These are phyloP conservation scores for Phylloscopus trochiloides DNA, from an alignment of 2,113 vertebrate species.

Conservation along the genomic window DNA sequence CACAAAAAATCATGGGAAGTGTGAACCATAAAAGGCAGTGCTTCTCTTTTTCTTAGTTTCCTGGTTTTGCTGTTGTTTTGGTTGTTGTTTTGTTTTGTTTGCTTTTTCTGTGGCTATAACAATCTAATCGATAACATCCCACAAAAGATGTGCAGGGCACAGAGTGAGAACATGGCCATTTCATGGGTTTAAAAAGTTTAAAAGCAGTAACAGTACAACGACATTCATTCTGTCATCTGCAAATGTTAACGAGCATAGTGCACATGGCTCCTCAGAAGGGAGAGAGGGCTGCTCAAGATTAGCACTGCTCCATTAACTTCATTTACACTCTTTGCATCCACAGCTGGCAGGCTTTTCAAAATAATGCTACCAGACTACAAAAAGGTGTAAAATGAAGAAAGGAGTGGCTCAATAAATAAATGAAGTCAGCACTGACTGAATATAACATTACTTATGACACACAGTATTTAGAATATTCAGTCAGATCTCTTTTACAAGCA, in stretches of 20 bases:
- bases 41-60: background rate
- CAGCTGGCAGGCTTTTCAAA: background rate
- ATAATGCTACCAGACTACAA: background rate
- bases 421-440: background rate
- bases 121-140: background rate
- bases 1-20: background rate
- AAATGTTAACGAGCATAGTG: background rate
- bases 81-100: too few relatives aligned
- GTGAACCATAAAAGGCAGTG: background rate
- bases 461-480: background rate
- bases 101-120: background rate
- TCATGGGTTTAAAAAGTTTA: background rate
- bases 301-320: background rate
- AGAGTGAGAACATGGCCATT: background rate
- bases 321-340: background rate
- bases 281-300: background rate
- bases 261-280: background rate
- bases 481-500: slow-evolving; percentile 39
- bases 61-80: background rate
- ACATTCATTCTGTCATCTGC: background rate
- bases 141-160: background rate
- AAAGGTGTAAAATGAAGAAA: background rate
- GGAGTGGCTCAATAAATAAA: background rate
- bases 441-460: slow-evolving; percentile 10
- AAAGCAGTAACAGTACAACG: background rate